These are phyloP conservation scores for Zaprionus ghesquierei DNA, from an alignment of 1,140 invertebrate genomes.

Conservation along the genomic window DNA sequence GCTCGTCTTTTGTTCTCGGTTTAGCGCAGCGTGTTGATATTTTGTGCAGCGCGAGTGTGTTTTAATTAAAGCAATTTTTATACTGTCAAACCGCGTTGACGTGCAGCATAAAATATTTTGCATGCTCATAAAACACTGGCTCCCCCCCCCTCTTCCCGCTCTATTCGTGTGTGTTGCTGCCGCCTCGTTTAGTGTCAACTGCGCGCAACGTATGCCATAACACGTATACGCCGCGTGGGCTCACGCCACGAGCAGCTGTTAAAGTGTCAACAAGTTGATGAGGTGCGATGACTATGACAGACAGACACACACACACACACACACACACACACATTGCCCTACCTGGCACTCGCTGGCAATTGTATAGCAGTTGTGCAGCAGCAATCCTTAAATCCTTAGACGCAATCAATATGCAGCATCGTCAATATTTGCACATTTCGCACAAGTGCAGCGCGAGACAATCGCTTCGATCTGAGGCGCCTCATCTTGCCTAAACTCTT, in stretches of 20 bases:
- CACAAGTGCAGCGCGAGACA: slow-evolving; percentile 51
- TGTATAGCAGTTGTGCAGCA: not conserved
- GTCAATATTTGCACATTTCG: slow-evolving; percentile 64
- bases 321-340: too few species aligned
- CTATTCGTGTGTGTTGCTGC: not conserved
- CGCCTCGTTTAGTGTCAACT: not conserved
- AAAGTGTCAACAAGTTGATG: slow-evolving; percentile 76
- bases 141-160: not conserved
- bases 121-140: slow-evolving; percentile 46
- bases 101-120: slow-evolving; percentile 62
- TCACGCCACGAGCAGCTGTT: slow-evolving; percentile 30
- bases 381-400: slow-evolving; percentile 22
- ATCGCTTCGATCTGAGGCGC: slow-evolving; percentile 38
- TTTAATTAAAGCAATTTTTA: slow-evolving; percentile 75
- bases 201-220: not conserved
- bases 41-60: slow-evolving; percentile 44
- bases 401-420: slow-evolving; percentile 68
- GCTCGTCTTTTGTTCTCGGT: not conserved
- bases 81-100: slow-evolving; percentile 62
- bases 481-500: slow-evolving; percentile 26
- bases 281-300: slow-evolving; percentile 54
- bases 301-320: too few species aligned
- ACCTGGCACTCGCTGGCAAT: too few species aligned
- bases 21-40: slow-evolving; percentile 24
- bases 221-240: slow-evolving; percentile 16